phyloP scores from a whole-genome alignment of 2,888 invertebrate genomes.

The Blastobasis lacticolella region DNA sequence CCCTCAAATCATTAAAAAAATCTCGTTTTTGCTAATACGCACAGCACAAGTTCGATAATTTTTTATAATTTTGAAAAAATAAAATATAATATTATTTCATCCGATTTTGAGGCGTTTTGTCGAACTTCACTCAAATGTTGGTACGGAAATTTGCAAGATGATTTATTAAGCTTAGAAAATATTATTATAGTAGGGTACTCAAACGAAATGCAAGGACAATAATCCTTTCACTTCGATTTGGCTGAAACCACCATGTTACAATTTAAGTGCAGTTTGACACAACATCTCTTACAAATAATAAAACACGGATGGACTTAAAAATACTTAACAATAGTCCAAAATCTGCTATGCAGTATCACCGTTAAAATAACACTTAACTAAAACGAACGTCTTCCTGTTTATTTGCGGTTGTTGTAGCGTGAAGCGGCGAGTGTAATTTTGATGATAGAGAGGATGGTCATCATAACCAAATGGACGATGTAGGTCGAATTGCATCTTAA shows the following conservation, averaged over 20 bases:
- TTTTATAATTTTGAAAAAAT: constrained; percentile 1
- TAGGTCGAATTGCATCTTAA: constrained; percentile 75
- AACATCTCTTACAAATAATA: constrained; percentile 54
- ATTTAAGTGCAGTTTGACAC: constrained; percentile 74
- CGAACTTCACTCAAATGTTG: constrained; percentile 68
- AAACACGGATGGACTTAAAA: constrained; percentile 63
- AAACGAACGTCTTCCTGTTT: constrained; percentile 46
- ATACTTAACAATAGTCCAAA: constrained; percentile 68
- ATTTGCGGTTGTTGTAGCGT: constrained; percentile 71
- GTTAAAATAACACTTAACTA: constrained; percentile 57
- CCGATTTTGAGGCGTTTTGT: constrained; percentile 50
- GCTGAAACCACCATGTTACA: constrained; percentile 59
- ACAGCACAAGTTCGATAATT: constrained; percentile 12
- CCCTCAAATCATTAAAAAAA: neutral
- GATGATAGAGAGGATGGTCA: constrained; percentile 58
- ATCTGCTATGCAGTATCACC: constrained; percentile 70
- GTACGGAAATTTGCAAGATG: neutral
- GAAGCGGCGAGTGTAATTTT: constrained; percentile 69
- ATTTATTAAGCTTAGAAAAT: constrained; percentile 17
- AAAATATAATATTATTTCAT: constrained; percentile 5
- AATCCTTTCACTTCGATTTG: constrained; percentile 31
- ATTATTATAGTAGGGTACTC: constrained; percentile 32
- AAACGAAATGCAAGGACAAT: constrained; percentile 31
- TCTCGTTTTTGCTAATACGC: constrained; percentile 18
- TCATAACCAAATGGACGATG: constrained; percentile 70